Evolutionary conservation across 2,113 vertebrate genomes (phyloP), one percentile per base, ranked within the genome.

Genomic region (Setophaga petechia): DNA sequence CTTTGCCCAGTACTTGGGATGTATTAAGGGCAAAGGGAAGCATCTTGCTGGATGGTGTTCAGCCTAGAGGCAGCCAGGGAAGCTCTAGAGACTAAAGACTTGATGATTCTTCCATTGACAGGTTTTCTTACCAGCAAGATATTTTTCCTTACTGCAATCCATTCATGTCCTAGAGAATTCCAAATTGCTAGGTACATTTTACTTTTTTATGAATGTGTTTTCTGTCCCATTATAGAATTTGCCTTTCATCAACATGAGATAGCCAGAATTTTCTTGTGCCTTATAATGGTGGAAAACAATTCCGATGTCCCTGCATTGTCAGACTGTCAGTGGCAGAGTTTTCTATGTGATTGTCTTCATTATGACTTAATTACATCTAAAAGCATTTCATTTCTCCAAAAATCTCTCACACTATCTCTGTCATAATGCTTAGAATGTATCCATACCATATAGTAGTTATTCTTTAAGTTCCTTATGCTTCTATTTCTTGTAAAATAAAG

Each of bases 361-460:
- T 93, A 81, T 79, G 30, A 54, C 67, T 87, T 89, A 94, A 93
- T 95, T 90, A 55, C 30, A 54, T 82, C 92, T 93, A 84, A 95
- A 94, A 94, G 83, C 58, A 90, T 87, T 82, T 82, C 7, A 54
- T 91, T 72, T 95, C 55, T 85, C 37, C 37, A 66, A 67, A 91
- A 83, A 57, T 63, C 6, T 86, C 39, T 68, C 65, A 39, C 8
- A 4, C n/a, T 44, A 4, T 51, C 20, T 87, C 67, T 95, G 90
- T 96, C 94, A 90, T 57, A 92, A 95, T 90, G 91, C 93, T 95
- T 94, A 91, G 75, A 95, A 93, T 66, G 9, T 75, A 84, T 65
- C 76, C 88, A 74, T 91, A 91, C 83, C 39, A 72, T 95, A 41
- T 25, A 65, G 76, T 47, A 77, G 46, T 59, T 90, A 88, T 33